Conservation (phyloP, 92 coral and sea anemone species). For the Umimayanthus kanabou region DNA sequence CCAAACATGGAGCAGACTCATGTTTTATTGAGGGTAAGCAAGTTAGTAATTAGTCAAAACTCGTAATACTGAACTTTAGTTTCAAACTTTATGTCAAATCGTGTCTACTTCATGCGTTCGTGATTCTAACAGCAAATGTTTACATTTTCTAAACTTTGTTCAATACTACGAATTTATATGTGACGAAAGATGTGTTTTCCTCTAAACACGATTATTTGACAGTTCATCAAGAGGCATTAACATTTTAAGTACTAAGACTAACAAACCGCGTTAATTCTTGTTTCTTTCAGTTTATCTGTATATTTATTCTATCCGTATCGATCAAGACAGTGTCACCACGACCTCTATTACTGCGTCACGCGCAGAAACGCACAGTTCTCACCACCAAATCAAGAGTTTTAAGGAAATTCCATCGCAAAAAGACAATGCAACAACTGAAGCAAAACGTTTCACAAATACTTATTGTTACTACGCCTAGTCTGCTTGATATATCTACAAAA, state of each 20-base stretch:
- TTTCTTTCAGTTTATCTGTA: slow-evolving; percentile 27
- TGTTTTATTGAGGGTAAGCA: neutral
- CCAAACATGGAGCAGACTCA: neutral
- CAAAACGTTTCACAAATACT: neutral
- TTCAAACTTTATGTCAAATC: neutral
- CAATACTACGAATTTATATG: no score
- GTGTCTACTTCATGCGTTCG: neutral
- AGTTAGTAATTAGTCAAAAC: neutral
- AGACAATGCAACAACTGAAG: neutral
- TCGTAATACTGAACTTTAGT: neutral
- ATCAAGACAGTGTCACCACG: neutral
- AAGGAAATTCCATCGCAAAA: neutral
- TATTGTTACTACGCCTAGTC: neutral
- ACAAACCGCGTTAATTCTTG: neutral
- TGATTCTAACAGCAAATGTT: neutral
- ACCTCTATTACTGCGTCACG: slow-evolving; percentile 6
- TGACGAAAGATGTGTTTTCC: neutral
- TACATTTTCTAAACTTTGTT: neutral
- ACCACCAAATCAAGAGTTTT: neutral
- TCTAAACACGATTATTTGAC: neutral
- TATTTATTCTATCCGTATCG: slow-evolving; percentile 1
- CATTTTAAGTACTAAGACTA: neutral
- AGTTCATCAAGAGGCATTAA: neutral
- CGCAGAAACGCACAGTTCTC: neutral
- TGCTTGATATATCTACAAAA: slow-evolving; percentile 6